Conservation (phyloP, 2,113 vertebrate species). For the Peromyscus californicus region DNA sequence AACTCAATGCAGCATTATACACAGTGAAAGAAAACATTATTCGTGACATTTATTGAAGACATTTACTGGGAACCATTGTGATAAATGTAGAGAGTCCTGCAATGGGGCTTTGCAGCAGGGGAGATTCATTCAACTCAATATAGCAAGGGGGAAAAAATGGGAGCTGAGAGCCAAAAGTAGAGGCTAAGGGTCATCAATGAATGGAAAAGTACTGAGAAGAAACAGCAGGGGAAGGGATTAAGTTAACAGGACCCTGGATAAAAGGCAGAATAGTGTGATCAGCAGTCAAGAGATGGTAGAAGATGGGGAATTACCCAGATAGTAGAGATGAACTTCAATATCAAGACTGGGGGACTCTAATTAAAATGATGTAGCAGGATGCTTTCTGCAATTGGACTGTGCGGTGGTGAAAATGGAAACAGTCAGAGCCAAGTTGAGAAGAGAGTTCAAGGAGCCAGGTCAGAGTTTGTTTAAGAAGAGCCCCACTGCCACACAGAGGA, state of each 20-base stretch:
- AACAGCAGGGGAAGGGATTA: neutral
- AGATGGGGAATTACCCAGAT: neutral
- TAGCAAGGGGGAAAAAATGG: neutral
- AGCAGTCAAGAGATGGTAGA: neutral
- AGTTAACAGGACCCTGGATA: neutral
- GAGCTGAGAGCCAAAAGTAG: neutral
- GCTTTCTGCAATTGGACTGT: neutral
- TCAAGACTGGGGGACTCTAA: neutral
- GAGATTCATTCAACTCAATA: neutral
- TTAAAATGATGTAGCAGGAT: neutral
- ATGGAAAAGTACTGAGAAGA: neutral
- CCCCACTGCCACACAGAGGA: neutral
- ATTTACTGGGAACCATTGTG: neutral
- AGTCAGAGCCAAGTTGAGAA: neutral
- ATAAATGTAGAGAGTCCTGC: too few species aligned
- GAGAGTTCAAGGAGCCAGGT: neutral
- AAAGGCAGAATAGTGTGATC: neutral
- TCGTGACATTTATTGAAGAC: neutral
- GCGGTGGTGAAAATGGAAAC: neutral
- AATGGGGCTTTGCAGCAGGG: neutral
- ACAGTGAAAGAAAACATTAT: neutral
- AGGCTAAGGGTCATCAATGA: too few species aligned
- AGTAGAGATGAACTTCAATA: neutral
- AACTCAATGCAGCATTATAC: too few species aligned
- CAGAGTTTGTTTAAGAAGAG: neutral